These are phyloP conservation scores for Sebastolobus alascanus DNA, from an alignment of 2,797 vertebrate genomes.

Conservation along the genomic window DNA sequence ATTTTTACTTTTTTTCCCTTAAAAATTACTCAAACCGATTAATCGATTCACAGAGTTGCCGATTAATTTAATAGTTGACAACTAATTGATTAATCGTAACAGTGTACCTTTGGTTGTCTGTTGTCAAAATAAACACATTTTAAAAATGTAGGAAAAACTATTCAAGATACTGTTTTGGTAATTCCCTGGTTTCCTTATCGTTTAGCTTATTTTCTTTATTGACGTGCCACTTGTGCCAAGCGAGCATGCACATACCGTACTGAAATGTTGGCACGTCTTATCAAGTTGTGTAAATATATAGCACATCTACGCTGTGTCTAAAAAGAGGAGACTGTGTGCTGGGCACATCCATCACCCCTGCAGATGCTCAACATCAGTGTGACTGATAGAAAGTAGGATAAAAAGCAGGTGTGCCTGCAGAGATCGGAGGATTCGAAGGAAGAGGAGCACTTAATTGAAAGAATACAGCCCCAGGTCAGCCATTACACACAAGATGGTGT, in stretches of 20 bases:
- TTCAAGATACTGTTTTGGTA: background rate
- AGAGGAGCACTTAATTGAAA: constrained; percentile 79
- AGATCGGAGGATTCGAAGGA: constrained; percentile 55
- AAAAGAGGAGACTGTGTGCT: constrained; percentile 17
- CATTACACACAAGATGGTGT: constrained; percentile 82
- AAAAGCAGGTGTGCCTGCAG: constrained; percentile 55
- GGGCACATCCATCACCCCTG: constrained; percentile 39
- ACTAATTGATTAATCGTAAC: too few species aligned
- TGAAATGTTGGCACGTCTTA: background rate
- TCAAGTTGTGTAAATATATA: constrained; percentile 18
- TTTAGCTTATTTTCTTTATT: background rate
- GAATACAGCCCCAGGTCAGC: constrained; percentile 80
- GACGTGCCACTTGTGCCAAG: background rate
- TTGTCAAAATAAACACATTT: background rate
- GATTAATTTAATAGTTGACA: too few species aligned
- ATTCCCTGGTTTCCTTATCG: background rate
- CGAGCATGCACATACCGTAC: background rate
- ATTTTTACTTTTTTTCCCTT: too few species aligned
- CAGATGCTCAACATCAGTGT: constrained; percentile 47
- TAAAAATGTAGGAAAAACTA: background rate
- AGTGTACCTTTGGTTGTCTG: background rate
- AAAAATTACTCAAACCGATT: too few species aligned
- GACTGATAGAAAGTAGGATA: constrained; percentile 56
- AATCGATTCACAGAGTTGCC: too few species aligned
- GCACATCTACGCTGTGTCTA: constrained; percentile 23